Evolutionary conservation across 2,888 invertebrate species (phyloP).

Genomic region (Oscheius myriophilus): DNA sequence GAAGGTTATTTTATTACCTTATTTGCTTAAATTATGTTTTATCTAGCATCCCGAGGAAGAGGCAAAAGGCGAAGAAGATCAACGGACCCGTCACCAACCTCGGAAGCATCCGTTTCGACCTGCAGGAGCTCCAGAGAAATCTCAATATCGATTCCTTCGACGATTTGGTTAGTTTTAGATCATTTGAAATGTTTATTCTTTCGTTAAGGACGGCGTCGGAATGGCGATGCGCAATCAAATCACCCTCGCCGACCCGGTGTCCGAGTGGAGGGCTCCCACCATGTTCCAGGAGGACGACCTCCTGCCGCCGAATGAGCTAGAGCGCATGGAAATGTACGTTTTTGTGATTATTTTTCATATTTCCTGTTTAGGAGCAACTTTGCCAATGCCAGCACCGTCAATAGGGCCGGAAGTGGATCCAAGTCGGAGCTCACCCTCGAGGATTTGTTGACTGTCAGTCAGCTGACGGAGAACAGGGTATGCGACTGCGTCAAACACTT

Average conservation of each 20-base stretch:
- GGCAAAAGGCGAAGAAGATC: constrained; percentile 5
- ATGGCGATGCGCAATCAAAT: constrained; percentile 16
- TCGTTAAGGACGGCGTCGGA: constrained; percentile 11
- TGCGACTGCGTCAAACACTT: too few species aligned
- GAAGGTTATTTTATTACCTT: too few species aligned
- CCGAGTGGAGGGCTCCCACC: neutral
- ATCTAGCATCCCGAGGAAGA: neutral
- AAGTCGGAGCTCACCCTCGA: too few species aligned
- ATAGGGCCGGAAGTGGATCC: too few species aligned
- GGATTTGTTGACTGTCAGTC: too few species aligned
- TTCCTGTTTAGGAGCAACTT: too few species aligned
- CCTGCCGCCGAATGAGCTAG: neutral
- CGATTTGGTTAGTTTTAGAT: neutral
- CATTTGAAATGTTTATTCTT: too few species aligned
- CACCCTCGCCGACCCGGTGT: constrained; percentile 13
- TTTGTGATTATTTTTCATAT: too few species aligned
- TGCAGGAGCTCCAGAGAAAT: neutral
- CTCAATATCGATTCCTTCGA: neutral
- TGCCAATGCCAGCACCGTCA: too few species aligned
- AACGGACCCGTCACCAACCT: neutral
- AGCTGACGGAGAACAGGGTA: too few species aligned
- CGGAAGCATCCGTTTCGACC: neutral
- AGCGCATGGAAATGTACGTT: neutral
- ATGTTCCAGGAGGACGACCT: constrained; percentile 4
- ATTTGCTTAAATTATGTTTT: neutral